Base-by-base conservation (phyloP, 2,113 vertebrate genomes). In the Odontesthes bonariensis region DNA sequence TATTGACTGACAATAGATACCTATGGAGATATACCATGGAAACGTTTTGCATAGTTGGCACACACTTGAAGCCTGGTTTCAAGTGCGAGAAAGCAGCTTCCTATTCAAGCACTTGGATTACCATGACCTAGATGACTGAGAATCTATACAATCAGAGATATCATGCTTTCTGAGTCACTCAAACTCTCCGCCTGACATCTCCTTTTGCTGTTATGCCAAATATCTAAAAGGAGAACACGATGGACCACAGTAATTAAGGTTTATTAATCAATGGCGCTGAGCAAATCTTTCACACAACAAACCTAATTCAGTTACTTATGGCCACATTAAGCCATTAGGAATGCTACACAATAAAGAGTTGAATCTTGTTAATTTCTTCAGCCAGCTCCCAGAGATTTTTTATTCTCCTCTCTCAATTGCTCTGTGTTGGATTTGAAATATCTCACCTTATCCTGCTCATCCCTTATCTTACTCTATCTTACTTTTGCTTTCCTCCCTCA, bases 401-500 rank as follows among this genome's bases (percentile, higher is more conserved):
- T 84, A 78, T 84, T 90, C 77, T 73, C 27, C 44, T 51, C 83
- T 88, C 73, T 58, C 62, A 49, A 23, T 53, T 23, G 72, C n/a
- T 83, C 42, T 69, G 63, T 69, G 75, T 77, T 23, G 83, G 73
- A 79, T 87, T 79, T 83, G 59, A 87, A 82, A 74, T 75, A 56
- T 72, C 54, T 75, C 69, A 75, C 40, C 65, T 75, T 40, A 75
- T 83, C 60, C 56, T 73, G 35, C 65, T 71, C 69, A 54, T 83
- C 70, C 60, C 85, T 82, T 71, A 81, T 86, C 81, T 80, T 62
- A 54, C 72, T 83, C 71, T 79, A 82, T 74, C 69, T 70, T 53
- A 16, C 23, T 72, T 54, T 33, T 51, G 16, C 63, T 53, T 53
- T 47, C 40, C 32, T 40, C 23, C 53, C 63, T 19, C n/a, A 5